Evolutionary conservation across 1,140 invertebrate species (phyloP).

Genomic region (Cydia strobilella): DNA sequence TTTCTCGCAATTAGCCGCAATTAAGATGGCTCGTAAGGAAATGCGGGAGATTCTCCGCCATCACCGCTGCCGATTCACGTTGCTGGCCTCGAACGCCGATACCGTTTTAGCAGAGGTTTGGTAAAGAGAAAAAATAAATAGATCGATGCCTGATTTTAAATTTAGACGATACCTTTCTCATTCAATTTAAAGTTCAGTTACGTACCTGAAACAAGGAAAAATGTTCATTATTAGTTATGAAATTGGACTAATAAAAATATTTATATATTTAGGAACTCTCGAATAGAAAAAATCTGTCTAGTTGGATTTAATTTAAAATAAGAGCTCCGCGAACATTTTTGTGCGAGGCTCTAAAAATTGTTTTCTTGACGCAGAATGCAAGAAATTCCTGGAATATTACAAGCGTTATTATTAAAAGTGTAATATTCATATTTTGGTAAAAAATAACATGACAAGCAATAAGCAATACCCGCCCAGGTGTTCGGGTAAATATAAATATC

Average conservation of each 20-base stretch:
- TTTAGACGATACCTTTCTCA: background rate
- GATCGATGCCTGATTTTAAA: background rate
- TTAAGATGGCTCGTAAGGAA: conserved; percentile 65
- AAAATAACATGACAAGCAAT: too few species aligned
- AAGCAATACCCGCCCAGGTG: background rate
- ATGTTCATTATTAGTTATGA: background rate
- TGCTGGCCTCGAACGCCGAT: background rate
- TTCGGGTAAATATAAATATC: background rate
- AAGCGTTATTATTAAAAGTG: background rate
- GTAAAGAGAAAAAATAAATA: background rate
- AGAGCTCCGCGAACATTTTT: too few species aligned
- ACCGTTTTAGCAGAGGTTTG: background rate
- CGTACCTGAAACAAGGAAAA: conserved; percentile 22
- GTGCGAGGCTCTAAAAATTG: too few species aligned
- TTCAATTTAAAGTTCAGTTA: background rate
- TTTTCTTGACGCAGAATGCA: background rate
- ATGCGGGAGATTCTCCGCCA: conserved; percentile 33
- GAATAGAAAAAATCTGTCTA: background rate
- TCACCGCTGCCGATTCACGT: conserved; percentile 23
- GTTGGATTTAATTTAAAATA: background rate
- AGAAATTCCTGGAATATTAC: background rate
- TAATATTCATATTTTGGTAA: background rate
- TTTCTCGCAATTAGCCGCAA: conserved; percentile 74
- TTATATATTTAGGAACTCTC: too few species aligned
- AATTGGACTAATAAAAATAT: background rate